Base-by-base conservation (phyloP, 2,888 invertebrate species). In the Acleris sparsana region DNA sequence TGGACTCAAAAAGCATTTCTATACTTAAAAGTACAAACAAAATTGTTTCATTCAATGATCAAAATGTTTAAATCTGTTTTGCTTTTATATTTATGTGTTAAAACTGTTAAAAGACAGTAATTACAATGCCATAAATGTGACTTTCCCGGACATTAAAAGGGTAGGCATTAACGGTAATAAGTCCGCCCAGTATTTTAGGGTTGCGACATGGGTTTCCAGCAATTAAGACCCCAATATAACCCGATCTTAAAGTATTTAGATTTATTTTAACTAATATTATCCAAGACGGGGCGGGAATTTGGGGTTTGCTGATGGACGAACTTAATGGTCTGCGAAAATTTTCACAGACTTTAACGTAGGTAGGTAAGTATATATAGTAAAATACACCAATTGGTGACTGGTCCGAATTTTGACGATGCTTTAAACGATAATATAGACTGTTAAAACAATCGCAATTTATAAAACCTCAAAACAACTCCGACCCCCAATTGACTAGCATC, bases 401-500 rank as follows among this genome's bases (percentile, higher is more conserved):
- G 33, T 33, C 6, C 25, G 25, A 39, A 1, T 39, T 39, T 39
- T 39, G 13, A 39, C 13, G 13, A 39, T 39, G 9, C 13, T 11
- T 39, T 4, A 13, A 39, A 39, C 1, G 39, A 13, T 13, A 39
- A 39, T 33, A 9, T 33, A 1, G 2, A 9, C 9, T 29, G 9
- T 33, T 29, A 29, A 29, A 29, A 29, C 7, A 29, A 2, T 29
- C 0, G 29, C 29, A 29, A 29, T 5, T 9, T 33, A 33, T 18
- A 57, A 13, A 51, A 48, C 13, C 17, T 48, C 43, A 56, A 51
- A 62, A 53, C 62, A 63, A 58, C 63, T 29, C 53, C 33, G 53
- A 58, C 63, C 64, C 58, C 22, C 13, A 52, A 53, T 55, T 72
- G 72, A 72, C 72, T 72, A 72, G 72, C 68, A 71, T 71, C 69